Evolutionary conservation across 37 sponge, comb jelly and placozoan species (phyloP), one percentile per base, ranked within the genome.

Genomic region (Mnemiopsis leidyi): DNA sequence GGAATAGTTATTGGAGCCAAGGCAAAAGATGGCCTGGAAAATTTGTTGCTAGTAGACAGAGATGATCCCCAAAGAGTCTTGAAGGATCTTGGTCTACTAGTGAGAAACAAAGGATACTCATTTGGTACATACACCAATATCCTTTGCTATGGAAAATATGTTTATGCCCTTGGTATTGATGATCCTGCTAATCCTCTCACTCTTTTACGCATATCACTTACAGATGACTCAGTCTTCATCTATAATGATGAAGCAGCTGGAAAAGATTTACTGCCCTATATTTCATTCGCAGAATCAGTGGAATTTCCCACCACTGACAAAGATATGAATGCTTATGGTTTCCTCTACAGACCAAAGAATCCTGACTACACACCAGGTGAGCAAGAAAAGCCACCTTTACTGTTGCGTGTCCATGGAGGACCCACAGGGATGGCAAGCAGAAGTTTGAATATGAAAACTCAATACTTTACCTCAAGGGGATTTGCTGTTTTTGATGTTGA

Each of bases 1-100:
- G 90, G 90, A 37, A 85, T 85, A 39, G 90, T 39, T 16, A 85
- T 85, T 85, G 90, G 61, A 26, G 90, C 90, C 0, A 85, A 85
- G 35, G 5, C 61, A 48, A 48, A 48, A 48, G 61, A 48, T 48
- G 61, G 61, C 61, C 5, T 48, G 61, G 90, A 85, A 23, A 33
- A 40, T 85, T 26, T 85, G 0, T 2, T 85, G 30, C 2, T 85
- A 28, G 26, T 85, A 21, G 79, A 77, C 33, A 31, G 1, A 20
- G 36, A 85, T 40, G 3, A 35, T 33, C 21, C 16, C 5, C 38
- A 37, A n/a, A 39, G 13, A 21, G 29, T 40, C 48, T 36, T 36
- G 24, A 85, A 38, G 2, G 61, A 85, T 85, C 90, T 85, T 13
- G 26, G 29, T 23, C 24, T 9, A 29, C 0, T 85, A 0, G 26